Evolutionary conservation across 2,113 vertebrate genomes (phyloP).

Genomic region (Aleadryas rufinucha): DNA sequence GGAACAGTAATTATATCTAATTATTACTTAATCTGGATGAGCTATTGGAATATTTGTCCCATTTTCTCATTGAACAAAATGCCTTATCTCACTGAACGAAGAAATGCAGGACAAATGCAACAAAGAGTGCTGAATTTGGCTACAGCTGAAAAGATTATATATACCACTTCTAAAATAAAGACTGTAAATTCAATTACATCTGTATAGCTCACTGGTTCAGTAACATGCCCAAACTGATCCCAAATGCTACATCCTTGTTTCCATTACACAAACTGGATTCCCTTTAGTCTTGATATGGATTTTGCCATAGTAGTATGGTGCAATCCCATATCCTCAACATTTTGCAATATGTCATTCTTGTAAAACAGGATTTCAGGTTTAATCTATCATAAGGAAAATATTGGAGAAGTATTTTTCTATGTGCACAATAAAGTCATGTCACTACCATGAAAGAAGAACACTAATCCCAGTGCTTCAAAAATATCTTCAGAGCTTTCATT

Average conservation of each 20-base stretch:
- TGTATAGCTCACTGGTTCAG: not conserved
- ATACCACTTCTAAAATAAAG: not conserved
- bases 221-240: not conserved
- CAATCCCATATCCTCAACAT: not conserved
- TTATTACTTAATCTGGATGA: constrained; percentile 54
- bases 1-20: constrained; percentile 51
- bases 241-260: not conserved
- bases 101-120: not conserved
- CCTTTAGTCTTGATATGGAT: not conserved
- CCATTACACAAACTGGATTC: not conserved
- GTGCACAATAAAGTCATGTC: not conserved
- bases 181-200: not conserved
- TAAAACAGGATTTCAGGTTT: not conserved
- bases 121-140: not conserved
- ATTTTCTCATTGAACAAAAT: constrained; percentile 4
- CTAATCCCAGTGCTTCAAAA: not conserved
- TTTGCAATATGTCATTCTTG: not conserved
- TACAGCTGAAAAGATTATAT: not conserved
- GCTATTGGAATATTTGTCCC: constrained; percentile 11
- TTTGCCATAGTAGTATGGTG: not conserved
- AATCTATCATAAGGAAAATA: not conserved
- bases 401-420: not conserved
- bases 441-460: not conserved
- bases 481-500: not conserved
- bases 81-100: not conserved